A percentile compares a stretch with the other conserved stretches of the same genome.
phyloP scores from a whole-genome alignment of 2,888 invertebrate species.

The Apotomis capreana region DNA sequence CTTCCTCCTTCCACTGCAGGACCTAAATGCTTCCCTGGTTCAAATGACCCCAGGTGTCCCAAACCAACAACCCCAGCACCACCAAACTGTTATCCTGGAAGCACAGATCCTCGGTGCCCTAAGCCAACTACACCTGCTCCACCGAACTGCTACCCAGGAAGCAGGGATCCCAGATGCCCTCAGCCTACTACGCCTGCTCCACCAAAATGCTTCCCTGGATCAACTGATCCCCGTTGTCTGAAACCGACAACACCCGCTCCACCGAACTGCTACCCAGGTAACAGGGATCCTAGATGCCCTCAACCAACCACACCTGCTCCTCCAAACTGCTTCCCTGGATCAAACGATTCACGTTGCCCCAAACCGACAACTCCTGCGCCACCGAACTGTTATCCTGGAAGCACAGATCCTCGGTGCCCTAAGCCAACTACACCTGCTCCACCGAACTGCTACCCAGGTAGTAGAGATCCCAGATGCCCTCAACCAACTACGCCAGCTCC shows the following conservation, averaged over 20 bases:
- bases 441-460: constrained; percentile 48
- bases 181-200: constrained; percentile 49
- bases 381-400: constrained; percentile 49
- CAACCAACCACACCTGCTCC: constrained; percentile 43
- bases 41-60: constrained; percentile 51
- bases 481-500: constrained; percentile 43
- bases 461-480: too few species aligned
- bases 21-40: constrained; percentile 49
- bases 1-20: constrained; percentile 49
- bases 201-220: constrained; percentile 46
- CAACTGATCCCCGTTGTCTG: constrained; percentile 51
- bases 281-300: constrained; percentile 52
- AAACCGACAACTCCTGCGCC: constrained; percentile 46
- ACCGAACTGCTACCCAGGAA: constrained; percentile 52
- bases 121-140: constrained; percentile 43
- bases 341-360: constrained; percentile 53
- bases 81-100: constrained; percentile 53
- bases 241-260: constrained; percentile 43
- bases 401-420: constrained; percentile 56
- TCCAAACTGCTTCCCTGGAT: constrained; percentile 48
- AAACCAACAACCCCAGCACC: constrained; percentile 45
- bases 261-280: constrained; percentile 54
- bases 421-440: constrained; percentile 45
- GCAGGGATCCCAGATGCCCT: constrained; percentile 56
- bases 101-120: constrained; percentile 52